A percentile compares a stretch with the other conserved stretches of the same genome.
phyloP scores from a whole-genome alignment of 2,797 vertebrate genomes.

The Chloroceryle inda region DNA sequence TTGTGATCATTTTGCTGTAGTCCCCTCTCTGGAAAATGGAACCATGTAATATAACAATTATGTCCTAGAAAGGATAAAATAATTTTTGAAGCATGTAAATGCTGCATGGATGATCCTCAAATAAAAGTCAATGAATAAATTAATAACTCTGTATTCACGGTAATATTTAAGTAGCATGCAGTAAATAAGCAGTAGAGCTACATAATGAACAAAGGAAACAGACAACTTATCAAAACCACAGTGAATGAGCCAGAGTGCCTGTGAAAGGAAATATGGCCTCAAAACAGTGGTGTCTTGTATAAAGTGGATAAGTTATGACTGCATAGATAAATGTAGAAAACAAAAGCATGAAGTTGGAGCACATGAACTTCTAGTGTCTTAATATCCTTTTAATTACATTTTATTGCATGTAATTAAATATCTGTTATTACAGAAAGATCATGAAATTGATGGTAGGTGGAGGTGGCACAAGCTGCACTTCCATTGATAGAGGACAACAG shows the following conservation, averaged over 20 bases:
- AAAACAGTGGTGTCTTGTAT: background rate
- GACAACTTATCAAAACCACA: background rate
- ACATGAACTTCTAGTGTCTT: background rate
- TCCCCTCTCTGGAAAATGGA: background rate
- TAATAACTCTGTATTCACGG: background rate
- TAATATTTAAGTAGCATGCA: background rate
- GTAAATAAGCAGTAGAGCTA: background rate
- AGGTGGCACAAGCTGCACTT: background rate
- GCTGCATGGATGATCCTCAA: background rate
- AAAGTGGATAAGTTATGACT: background rate
- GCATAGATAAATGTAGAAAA: background rate
- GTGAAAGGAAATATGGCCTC: background rate
- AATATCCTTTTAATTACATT: background rate
- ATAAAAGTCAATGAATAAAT: background rate
- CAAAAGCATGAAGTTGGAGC: background rate
- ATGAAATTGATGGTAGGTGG: background rate
- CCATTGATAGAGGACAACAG: background rate
- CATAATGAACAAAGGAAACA: background rate
- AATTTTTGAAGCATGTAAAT: background rate
- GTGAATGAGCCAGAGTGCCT: background rate
- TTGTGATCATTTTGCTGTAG: background rate
- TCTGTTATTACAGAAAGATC: background rate
- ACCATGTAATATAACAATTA: background rate
- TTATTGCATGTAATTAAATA: background rate
- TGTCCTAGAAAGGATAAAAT: background rate